Percentiles rank a stretch among this genome's conserved stretches.
phyloP scores from a whole-genome alignment of 2,888 invertebrate genomes.

The Drosophila mimetica region DNA sequence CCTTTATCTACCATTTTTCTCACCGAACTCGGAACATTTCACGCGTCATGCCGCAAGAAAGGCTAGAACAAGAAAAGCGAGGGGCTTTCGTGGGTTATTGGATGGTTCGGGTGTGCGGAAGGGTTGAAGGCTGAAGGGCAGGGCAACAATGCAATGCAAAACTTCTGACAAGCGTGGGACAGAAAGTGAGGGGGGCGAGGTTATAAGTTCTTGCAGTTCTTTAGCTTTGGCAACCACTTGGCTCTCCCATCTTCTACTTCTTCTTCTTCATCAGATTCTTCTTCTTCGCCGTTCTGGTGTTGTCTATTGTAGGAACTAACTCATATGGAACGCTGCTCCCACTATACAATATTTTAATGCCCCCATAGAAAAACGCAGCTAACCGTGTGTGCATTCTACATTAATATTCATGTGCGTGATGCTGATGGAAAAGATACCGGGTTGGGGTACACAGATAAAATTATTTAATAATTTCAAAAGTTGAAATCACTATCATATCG shows the following conservation, averaged over 20 bases:
- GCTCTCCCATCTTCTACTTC: not conserved
- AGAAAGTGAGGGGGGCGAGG: slow-evolving; percentile 10
- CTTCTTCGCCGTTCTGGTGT: slow-evolving; percentile 21
- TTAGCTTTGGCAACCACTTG: slow-evolving; percentile 19
- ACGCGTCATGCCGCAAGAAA: slow-evolving; percentile 69
- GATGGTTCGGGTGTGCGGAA: not conserved
- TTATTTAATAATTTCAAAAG: too few species aligned
- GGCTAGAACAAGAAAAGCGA: slow-evolving; percentile 14
- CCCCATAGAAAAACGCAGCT: slow-evolving; percentile 73
- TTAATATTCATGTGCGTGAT: slow-evolving; percentile 70
- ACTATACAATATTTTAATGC: slow-evolving; percentile 68
- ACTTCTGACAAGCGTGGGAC: slow-evolving; percentile 49
- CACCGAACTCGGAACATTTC: slow-evolving; percentile 69
- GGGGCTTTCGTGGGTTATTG: not conserved
- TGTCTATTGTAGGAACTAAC: slow-evolving; percentile 73
- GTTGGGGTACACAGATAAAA: not conserved
- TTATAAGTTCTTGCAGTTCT: slow-evolving; percentile 10
- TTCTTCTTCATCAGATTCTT: slow-evolving; percentile 18
- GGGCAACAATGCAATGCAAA: slow-evolving; percentile 51
- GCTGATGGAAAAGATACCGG: slow-evolving; percentile 41
- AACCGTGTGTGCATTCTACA: slow-evolving; percentile 79
- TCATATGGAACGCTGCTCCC: slow-evolving; percentile 75
- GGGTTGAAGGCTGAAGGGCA: slow-evolving; percentile 32
- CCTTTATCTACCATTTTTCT: slow-evolving; percentile 56
- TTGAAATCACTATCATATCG: too few species aligned